Base-by-base conservation (phyloP, 1,140 invertebrate species). In the Amyelois transitella region DNA sequence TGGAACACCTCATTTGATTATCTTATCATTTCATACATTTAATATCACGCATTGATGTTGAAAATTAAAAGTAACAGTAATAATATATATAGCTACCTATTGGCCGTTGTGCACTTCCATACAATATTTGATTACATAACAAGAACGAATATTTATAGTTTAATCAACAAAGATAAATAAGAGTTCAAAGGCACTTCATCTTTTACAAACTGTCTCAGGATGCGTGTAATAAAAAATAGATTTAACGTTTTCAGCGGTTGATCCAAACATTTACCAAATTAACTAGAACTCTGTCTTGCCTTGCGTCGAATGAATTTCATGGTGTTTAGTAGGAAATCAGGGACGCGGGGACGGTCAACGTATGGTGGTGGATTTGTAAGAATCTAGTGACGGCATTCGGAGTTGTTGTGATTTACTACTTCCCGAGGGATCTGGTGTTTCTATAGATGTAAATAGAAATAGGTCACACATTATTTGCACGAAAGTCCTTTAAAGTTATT, bases 351-450 rank as follows among this genome's bases (percentile, higher is more conserved):
- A 56, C n/a, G 67, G 24, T 70, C 67, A 58, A 45, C 18, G 8
- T 51, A 54, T 21, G 44, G 18, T 73, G 71, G 72, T 64, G 52
- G 45, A 51, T 55, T 51, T 28, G 51, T 62, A 69, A 69, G 69
- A 73, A 75, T 75, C 60, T 55, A 53, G 47, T 70, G 71, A 70
- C 64, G 63, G 69, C 59, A 50, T 59, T 51, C 63, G 52, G 51
- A 56, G 52, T 57, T 58, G 61, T 60, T 69, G 61, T 80, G 79
- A 82, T 86, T 86, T 86, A 86, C 70, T 73, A 71, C 77, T 86
- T 86, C 82, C 81, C 77, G 71, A 73, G 69, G 53, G 65, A 64
- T 55, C 66, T 63, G 69, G 72, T 0, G 25, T 10, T 12, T 14
- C 17, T 14, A 14, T 4, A 8, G 32, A 38, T 14, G 8, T 38